Base-by-base conservation (phyloP, 2,888 invertebrate species). In the Hyalella azteca region DNA sequence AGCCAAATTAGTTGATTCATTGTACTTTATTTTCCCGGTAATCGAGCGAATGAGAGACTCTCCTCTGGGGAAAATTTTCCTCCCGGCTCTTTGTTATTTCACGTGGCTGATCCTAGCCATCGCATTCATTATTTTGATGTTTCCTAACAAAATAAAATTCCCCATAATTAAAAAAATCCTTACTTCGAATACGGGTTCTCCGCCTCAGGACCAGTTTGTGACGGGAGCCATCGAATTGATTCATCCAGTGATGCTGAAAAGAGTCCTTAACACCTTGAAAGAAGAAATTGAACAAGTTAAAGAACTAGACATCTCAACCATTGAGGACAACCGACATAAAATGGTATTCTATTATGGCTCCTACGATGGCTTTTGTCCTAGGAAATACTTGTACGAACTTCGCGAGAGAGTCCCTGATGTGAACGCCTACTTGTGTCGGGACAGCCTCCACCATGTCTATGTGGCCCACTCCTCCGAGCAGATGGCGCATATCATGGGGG, bases 201-300 rank as follows among this genome's bases (percentile, higher is more conserved):
- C 45, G 0, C 75, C 75, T 26, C 36, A 75, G 36, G 45, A 75
- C 45, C 75, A 75, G 40, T 75, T 75, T 29, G 75, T 75, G n/a
- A 39, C 29, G 15, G 75, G 75, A 29, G 40, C 45, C 40, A 75
- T 75, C n/a, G 75, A 75, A 26, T 29, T 75, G 41, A 75, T 75
- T 22, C 75, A 75, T 75, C 75, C 75, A 3, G 75, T 75, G 26
- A 75, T 75, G 75, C 75, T 75, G 41, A 75, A 45, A 19, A 22
- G 75, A 75, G 75, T 75, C 22, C 40, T 75, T 26, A 45, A 75
- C 40, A 75, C 75, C 5, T 45, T 75, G 13, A 40, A 75, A 32
- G 75, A 75, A n/a, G 75, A 75, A 41, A 26, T 75, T 40, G 75
- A 75, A 39, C n/a, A 75, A 32, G 75, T 75, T 2, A 45, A 45